Base-by-base conservation (phyloP, 2,797 vertebrate genomes). In the Peromyscus aztecus region DNA sequence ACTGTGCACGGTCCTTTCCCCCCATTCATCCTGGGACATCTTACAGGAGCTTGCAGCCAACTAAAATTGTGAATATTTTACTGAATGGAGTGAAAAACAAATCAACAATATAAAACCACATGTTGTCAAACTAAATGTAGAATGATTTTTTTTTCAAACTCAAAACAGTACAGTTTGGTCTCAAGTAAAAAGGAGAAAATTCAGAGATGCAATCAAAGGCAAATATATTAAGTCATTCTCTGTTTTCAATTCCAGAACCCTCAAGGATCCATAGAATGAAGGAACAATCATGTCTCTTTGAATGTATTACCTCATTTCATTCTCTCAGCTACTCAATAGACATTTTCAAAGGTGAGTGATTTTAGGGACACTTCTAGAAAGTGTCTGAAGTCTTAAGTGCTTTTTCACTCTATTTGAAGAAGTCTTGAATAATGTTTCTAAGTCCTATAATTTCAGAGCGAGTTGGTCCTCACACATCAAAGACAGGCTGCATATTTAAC, bases 51-150 rank as follows among this genome's bases (percentile, higher is more conserved):
- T 90, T 97, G 87, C 87, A 97, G 96, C 85, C 80, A 97, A n/a
- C 49, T 37, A 43, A 94, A 81, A 84, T 86, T 40, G 37, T 75
- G 55, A 88, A 49, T 71, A 73, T 90, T 89, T 95, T 78, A 69
- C 77, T 93, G 7, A 91, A 29, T 55, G 94, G 93, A 97, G 34
- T 3, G 86, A 85, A 93, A 97, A 94, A 97, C 76, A 96, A 97
- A 94, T 21, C 21, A 83, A 95, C 93, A 94, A 75, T 69, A 61
- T 78, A 90, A 94, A 89, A 93, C 73, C 57, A 94, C 24, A n/a
- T 61, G 40, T 89, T 92, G 82, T 71, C 83, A 91, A 94, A 94
- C 63, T 80, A 88, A 94, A 92, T 77, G 69, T 29, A 92, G 76
- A 59, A 43, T 69, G 83, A 94, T 78, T 97, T 97, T 49, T 27